phyloP scores from a whole-genome alignment of 2,888 invertebrate species.

The Nemapogon koenigi region DNA sequence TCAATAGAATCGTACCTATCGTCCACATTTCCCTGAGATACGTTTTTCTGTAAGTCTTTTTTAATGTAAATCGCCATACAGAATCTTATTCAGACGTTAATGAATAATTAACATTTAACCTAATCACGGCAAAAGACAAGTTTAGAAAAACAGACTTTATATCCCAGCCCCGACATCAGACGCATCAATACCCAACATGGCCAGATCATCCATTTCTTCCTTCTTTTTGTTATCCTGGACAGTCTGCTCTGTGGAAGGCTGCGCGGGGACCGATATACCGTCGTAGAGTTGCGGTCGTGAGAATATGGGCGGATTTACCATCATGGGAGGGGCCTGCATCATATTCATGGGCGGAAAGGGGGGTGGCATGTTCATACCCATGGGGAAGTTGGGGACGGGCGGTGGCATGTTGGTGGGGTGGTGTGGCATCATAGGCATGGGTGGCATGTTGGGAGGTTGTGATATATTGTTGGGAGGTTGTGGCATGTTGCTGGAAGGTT shows the following conservation, averaged over 20 bases:
- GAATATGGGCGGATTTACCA: constrained; percentile 32
- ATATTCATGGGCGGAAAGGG: constrained; percentile 20
- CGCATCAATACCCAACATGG: constrained; percentile 86
- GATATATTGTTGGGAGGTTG: too few species aligned
- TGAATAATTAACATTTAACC: too few species aligned
- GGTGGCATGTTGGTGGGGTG: constrained; percentile 23
- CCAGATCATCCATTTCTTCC: constrained; percentile 74
- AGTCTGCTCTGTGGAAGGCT: background rate
- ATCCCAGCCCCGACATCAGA: constrained; percentile 72
- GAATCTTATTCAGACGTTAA: too few species aligned
- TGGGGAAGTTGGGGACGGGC: constrained; percentile 17
- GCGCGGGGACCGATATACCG: background rate
- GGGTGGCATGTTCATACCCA: constrained; percentile 21
- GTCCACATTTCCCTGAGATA: too few species aligned
- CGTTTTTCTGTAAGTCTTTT: too few species aligned
- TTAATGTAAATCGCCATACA: too few species aligned
- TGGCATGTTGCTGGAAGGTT: too few species aligned
- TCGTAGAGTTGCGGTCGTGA: constrained; percentile 42
- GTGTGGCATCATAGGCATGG: constrained; percentile 19
- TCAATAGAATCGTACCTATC: too few species aligned
- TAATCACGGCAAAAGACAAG: too few species aligned
- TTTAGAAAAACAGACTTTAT: too few species aligned
- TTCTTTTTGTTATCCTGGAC: constrained; percentile 33
- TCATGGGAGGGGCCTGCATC: constrained; percentile 25
- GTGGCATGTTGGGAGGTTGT: too few species aligned